Evolutionary conservation across 2,888 invertebrate species (phyloP).

Genomic region (Pyrochroa serraticornis): DNA sequence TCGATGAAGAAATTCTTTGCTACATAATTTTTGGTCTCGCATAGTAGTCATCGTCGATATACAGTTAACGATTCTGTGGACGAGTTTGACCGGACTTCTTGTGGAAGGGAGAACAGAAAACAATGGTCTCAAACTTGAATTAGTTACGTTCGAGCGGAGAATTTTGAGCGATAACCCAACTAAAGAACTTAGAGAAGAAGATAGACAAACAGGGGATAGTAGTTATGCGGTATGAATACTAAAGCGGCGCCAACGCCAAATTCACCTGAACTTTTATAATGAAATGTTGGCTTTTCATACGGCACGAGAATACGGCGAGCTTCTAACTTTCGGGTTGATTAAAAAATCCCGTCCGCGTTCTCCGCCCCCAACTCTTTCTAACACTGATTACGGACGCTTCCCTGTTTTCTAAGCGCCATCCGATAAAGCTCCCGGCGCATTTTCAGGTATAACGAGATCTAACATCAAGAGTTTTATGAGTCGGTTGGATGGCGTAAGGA

Average conservation of each 20-base stretch:
- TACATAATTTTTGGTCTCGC: constrained; percentile 11
- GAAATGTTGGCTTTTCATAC: constrained; percentile 29
- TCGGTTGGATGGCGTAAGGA: constrained; percentile 21
- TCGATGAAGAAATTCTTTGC: neutral
- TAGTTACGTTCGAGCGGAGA: constrained; percentile 59
- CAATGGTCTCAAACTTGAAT: constrained; percentile 60
- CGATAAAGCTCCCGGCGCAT: no score
- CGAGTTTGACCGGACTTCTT: constrained; percentile 11
- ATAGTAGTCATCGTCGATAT: constrained; percentile 20
- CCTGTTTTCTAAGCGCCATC: no score
- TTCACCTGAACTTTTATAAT: constrained; percentile 47
- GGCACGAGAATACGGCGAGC: neutral
- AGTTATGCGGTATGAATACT: constrained; percentile 46
- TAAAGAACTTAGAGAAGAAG: constrained; percentile 54
- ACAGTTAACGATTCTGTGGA: constrained; percentile 23
- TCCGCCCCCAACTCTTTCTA: neutral
- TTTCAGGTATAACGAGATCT: neutral
- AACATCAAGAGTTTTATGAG: constrained; percentile 5
- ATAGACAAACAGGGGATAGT: constrained; percentile 48
- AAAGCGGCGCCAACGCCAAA: constrained; percentile 35
- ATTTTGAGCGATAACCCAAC: constrained; percentile 58
- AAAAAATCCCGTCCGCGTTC: neutral
- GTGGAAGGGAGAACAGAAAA: constrained; percentile 45
- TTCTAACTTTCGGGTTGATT: constrained; percentile 1
- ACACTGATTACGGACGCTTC: neutral